These are phyloP conservation scores for Sitta europaea DNA, from an alignment of 2,113 vertebrate species.

Conservation along the genomic window DNA sequence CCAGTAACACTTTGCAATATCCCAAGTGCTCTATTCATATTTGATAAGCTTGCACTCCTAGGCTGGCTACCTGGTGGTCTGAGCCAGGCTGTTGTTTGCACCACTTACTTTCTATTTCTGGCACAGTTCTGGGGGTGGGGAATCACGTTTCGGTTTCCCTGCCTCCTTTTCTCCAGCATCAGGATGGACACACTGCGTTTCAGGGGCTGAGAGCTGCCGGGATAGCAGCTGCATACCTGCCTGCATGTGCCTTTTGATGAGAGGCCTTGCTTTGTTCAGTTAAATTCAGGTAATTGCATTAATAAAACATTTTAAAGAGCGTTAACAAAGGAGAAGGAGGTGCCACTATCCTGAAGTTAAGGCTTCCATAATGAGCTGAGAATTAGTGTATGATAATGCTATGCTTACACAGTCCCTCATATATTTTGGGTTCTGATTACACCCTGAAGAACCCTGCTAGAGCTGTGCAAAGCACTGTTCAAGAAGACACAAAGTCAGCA, in stretches of 20 bases:
- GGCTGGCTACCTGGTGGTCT: neutral
- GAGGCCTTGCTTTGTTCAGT: neutral
- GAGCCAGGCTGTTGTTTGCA: neutral
- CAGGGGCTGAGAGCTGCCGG: neutral
- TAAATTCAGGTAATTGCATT: slow-evolving; percentile 40
- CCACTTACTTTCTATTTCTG: neutral
- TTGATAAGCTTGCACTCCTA: neutral
- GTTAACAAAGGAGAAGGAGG: slow-evolving; percentile 10
- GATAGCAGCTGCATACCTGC: neutral
- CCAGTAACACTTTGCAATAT: rapidly evolving
- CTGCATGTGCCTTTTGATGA: neutral
- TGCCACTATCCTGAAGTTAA: neutral
- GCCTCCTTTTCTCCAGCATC: neutral
- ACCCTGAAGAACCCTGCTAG: neutral
- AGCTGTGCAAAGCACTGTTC: neutral
- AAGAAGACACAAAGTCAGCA: neutral
- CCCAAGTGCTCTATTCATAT: neutral
- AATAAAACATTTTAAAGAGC: slow-evolving; percentile 55
- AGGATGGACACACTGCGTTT: neutral
- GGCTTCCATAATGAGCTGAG: slow-evolving; percentile 13
- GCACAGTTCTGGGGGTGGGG: neutral
- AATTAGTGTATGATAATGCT: slow-evolving; percentile 9
- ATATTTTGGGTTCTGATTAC: slow-evolving; percentile 23
- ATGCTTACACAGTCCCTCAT: neutral
- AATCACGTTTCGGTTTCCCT: neutral